Percentiles rank a stretch among this genome's conserved stretches.
Evolutionary conservation across 2,888 invertebrate genomes (phyloP).

Genomic region (Hecatera dysodea): DNA sequence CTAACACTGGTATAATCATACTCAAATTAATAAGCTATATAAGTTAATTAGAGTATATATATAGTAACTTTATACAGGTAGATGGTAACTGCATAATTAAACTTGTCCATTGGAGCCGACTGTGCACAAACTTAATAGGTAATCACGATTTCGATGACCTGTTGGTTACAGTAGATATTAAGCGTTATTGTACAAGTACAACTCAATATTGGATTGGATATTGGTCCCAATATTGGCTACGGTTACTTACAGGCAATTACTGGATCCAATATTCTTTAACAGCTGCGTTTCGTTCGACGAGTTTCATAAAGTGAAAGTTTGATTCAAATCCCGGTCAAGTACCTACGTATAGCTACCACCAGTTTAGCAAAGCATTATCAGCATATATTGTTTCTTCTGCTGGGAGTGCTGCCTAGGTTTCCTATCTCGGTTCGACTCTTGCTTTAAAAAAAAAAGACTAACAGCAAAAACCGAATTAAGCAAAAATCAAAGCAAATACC

Average conservation of each 20-base stretch:
- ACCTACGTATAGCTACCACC: neutral
- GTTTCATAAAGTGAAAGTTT: neutral
- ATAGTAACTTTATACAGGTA: constrained; percentile 20
- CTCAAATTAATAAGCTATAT: constrained; percentile 19
- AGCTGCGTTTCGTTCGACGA: neutral
- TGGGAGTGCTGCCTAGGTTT: no score
- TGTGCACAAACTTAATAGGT: constrained; percentile 46
- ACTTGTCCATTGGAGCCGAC: constrained; percentile 27
- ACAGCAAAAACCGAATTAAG: neutral
- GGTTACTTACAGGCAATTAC: neutral
- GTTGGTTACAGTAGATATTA: constrained; percentile 13
- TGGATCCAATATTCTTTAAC: neutral
- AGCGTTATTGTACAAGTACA: neutral
- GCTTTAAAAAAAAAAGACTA: no score
- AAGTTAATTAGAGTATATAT: constrained; percentile 26
- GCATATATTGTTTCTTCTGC: no score
- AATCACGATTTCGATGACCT: constrained; percentile 31
- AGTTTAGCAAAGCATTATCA: neutral
- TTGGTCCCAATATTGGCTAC: constrained; percentile 22
- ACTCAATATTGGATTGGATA: constrained; percentile 1
- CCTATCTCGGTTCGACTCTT: no score
- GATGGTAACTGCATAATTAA: constrained; percentile 31
- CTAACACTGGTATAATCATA: constrained; percentile 10
- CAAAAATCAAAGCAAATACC: neutral
- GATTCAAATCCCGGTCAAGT: neutral